Conservation (phyloP, 2,113 vertebrate genomes). For the Cephalopterus ornatus region DNA sequence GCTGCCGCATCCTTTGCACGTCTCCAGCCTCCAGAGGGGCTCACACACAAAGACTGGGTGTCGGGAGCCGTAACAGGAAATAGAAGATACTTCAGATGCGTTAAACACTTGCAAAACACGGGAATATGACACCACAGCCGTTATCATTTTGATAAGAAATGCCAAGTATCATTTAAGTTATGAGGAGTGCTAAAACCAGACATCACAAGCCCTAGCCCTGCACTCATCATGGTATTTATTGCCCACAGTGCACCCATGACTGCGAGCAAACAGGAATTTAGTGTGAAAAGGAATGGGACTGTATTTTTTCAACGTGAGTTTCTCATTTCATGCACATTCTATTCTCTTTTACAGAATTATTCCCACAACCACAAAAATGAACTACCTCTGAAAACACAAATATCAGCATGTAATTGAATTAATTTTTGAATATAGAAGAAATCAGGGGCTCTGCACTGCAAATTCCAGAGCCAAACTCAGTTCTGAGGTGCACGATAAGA, state of each 20-base stretch:
- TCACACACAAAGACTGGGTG: accelerated
- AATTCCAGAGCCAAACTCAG: neutral
- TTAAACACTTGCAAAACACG: neutral
- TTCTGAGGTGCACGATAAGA: neutral
- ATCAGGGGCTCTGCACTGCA: neutral
- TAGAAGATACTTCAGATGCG: neutral
- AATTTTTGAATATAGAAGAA: neutral
- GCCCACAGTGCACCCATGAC: neutral
- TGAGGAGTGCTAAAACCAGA: neutral
- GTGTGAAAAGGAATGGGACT: neutral
- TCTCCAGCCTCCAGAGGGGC: neutral
- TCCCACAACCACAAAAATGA: neutral
- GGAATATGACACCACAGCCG: neutral
- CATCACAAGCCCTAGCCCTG: neutral
- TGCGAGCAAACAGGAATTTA: neutral
- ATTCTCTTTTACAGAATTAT: neutral
- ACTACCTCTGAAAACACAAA: neutral
- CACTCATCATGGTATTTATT: neutral
- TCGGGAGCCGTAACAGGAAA: neutral
- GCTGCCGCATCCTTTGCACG: neutral
- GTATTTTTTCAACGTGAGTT: neutral
- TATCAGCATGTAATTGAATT: neutral
- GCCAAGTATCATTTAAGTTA: neutral
- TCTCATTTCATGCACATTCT: neutral
- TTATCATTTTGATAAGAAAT: neutral